Conservation (phyloP, 2,888 invertebrate genomes). For the Synanthedon tipuliformis region DNA sequence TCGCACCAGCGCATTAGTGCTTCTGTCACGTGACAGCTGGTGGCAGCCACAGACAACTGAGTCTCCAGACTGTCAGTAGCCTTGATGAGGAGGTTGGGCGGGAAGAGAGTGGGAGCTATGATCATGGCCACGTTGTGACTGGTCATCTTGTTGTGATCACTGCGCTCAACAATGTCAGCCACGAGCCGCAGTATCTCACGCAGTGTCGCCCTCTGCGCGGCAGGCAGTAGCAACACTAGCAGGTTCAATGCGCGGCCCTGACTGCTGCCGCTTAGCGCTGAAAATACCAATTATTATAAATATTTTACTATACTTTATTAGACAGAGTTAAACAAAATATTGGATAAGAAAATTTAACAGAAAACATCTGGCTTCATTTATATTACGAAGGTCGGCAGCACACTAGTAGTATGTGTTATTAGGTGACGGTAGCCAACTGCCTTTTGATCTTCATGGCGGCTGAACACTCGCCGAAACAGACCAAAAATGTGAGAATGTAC, state of each 20-base stretch:
- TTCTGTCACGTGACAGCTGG: conserved; percentile 88
- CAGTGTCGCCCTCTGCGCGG: conserved; percentile 86
- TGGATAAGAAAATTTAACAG: too few species aligned
- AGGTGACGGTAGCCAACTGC: too few species aligned
- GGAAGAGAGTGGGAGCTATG: conserved; percentile 93
- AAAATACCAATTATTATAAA: conserved; percentile 11
- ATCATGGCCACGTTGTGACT: conserved; percentile 94
- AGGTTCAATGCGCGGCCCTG: conserved; percentile 79
- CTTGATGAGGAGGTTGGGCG: conserved; percentile 77
- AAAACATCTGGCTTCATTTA: too few species aligned
- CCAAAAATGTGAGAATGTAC: too few species aligned
- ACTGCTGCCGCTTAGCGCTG: conserved; percentile 73
- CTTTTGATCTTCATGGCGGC: too few species aligned
- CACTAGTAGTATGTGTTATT: too few species aligned
- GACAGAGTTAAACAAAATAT: too few species aligned
- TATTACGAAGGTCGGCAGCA: too few species aligned
- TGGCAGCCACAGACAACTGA: conserved; percentile 87
- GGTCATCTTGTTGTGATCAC: conserved; percentile 87
- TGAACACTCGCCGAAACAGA: too few species aligned
- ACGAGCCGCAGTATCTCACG: conserved; percentile 84
- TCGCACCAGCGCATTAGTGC: conserved; percentile 83
- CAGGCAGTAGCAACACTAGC: conserved; percentile 83
- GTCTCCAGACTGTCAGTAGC: conserved; percentile 73
- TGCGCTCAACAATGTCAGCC: conserved; percentile 76
- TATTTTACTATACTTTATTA: too few species aligned